Base-by-base conservation (phyloP, 2,797 vertebrate genomes). In the Phoxinus dragarum region DNA sequence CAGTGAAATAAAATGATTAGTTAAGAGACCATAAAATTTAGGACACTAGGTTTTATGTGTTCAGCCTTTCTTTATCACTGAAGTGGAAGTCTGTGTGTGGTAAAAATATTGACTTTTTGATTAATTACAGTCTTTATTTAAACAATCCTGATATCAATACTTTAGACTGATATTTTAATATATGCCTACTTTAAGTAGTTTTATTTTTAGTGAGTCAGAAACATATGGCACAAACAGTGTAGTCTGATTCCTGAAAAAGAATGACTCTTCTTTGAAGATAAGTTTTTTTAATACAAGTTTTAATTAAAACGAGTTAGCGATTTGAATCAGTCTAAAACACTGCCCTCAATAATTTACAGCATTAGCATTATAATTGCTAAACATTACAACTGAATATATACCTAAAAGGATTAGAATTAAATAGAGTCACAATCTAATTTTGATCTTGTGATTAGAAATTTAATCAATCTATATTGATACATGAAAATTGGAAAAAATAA, bases 1-100 rank as follows among this genome's bases (percentile, higher is more conserved):
- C 59, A 49, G 34, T 34, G n/a, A 77, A 77, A 23, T 77, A 56
- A 56, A 19, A 77, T 77, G 47, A 84, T 69, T 84, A 1, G 12
- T 7, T 77, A 34, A 56, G 68, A 68, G 61, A 77, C 2, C 40
- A 64, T 47, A 44, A 52, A 10, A 42, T 47, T 73, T 59, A 10
- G 64, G n/a, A 54, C 36, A 76, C 54, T 81, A 42, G 21, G 19
- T 44, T 77, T 67, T 86, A 52, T 40, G 61, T 27, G 19, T 42
- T 4, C 10, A 23, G 67, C 19, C n/a, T 12, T 40, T 54, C 14
- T 11, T 61, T 6, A 9, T 38, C 21, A 68, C 21, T 80, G 10
- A 36, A 21, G 31, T 73, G n/a, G 47, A 75, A 36, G 27, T 75
- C 31, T 14, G 6, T 54, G 10, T 38, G 31, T 19, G 6, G 9